A percentile compares a stretch with the other conserved stretches of the same genome.
These are phyloP conservation scores for Ornithoptera alexandrae DNA, from an alignment of 2,888 invertebrate species.

Conservation along the genomic window DNA sequence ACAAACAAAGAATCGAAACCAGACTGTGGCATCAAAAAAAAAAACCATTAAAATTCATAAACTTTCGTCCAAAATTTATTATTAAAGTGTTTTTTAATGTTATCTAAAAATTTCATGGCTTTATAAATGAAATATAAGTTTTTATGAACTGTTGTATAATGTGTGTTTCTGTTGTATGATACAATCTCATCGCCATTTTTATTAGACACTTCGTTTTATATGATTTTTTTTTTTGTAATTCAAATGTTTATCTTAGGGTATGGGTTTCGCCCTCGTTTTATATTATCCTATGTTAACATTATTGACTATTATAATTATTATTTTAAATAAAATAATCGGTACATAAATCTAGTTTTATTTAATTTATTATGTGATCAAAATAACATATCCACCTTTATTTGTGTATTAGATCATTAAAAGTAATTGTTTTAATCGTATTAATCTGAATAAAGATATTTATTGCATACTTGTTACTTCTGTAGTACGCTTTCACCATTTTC, in stretches of 20 bases:
- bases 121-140: background rate
- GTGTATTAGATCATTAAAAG: no score
- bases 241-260: background rate
- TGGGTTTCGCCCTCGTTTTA: background rate
- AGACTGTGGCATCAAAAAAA: no score
- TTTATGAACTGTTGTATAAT: constrained; percentile 1
- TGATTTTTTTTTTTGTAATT: background rate
- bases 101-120: background rate
- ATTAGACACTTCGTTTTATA: background rate
- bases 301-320: background rate
- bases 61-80: no score
- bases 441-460: no score
- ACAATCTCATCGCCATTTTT: background rate
- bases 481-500: no score
- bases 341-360: background rate
- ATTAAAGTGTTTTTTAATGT: background rate
- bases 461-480: no score
- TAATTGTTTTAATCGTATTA: no score
- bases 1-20: no score
- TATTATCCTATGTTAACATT: constrained; percentile 4
- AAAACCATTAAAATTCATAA: no score
- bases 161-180: background rate
- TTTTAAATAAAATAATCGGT: background rate
- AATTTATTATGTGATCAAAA: background rate
- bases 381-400: background rate